Base-by-base conservation (phyloP, 1,140 invertebrate genomes). In the Proctacanthus coquilletti region DNA sequence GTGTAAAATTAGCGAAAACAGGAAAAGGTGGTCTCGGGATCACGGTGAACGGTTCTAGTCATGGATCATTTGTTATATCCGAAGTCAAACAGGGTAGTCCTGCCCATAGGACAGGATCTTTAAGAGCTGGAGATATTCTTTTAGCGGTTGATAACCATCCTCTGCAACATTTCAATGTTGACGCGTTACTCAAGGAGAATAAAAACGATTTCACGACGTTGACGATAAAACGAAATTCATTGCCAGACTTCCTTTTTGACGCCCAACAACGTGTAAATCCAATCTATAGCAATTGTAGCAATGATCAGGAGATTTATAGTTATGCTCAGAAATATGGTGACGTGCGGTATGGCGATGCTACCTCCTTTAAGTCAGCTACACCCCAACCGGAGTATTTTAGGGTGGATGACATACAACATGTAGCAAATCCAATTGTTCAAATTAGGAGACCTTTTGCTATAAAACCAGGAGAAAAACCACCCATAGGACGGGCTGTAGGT, bases 11-110 rank as follows among this genome's bases (percentile, higher is more conserved):
- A 9, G 75, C 83, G 1, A 84, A 86, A 51, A 74, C 75, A 14
- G 76, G 70, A 41, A 68, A 66, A 4, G 64, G 64, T 14, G 84
- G 83, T 18, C 64, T 94, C 10, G 89, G 89, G 3, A 74, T 95
- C 5, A 89, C 85, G 5, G 80, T 93, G 4, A 86, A 77, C 56
- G 74, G 81, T 5, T 53, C 56, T 33, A 61, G 60, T 23, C 71
- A 76, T 39, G 77, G 81, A 42, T 71, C 75, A 8, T 60, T 84
- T 32, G 62, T 78, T 19, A 88, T 94, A 40, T 77, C 83, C 0
- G 83, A 91, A 47, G 82, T 96, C 2, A 77, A 81, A 36, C 74
- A 77, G 34, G 92, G 89, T 5, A 94, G 88, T 19, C 75, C 88
- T 0, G 87, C 91, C 0, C 85, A 95, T 61, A 72, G 89, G 39